These are phyloP conservation scores for Hestina assimilis DNA, from an alignment of 1,140 invertebrate species.

Conservation along the genomic window DNA sequence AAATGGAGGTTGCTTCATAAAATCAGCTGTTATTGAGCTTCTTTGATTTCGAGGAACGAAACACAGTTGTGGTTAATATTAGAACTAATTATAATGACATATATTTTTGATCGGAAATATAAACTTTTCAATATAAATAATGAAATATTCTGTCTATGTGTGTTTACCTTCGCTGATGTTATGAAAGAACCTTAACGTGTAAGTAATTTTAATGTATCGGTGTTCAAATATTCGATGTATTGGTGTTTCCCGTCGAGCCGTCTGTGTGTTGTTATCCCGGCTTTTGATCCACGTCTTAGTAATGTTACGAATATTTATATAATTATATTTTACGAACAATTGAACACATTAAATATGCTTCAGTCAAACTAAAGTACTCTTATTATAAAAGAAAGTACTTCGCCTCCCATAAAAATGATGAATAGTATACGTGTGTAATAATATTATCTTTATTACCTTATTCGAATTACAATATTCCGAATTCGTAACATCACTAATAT, in stretches of 20 bases:
- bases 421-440: too few species aligned
- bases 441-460: too few species aligned
- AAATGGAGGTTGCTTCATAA: conserved; percentile 15
- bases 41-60: background rate
- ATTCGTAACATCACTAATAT: background rate
- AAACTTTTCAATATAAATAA: background rate
- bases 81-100: background rate
- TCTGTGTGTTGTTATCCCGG: background rate
- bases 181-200: conserved; percentile 10
- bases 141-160: conserved; percentile 5
- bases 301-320: background rate
- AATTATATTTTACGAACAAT: background rate
- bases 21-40: conserved; percentile 16
- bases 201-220: conserved; percentile 29
- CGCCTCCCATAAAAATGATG: too few species aligned
- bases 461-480: too few species aligned
- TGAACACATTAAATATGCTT: too few species aligned
- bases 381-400: too few species aligned
- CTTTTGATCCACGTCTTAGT: conserved; percentile 5
- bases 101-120: background rate
- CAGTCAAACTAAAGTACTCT: too few species aligned
- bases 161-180: conserved; percentile 22
- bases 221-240: conserved; percentile 24
- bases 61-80: background rate
- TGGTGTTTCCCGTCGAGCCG: conserved; percentile 12